These are phyloP conservation scores for Linnaemya tessellans DNA, from an alignment of 2,888 invertebrate genomes.

Conservation along the genomic window DNA sequence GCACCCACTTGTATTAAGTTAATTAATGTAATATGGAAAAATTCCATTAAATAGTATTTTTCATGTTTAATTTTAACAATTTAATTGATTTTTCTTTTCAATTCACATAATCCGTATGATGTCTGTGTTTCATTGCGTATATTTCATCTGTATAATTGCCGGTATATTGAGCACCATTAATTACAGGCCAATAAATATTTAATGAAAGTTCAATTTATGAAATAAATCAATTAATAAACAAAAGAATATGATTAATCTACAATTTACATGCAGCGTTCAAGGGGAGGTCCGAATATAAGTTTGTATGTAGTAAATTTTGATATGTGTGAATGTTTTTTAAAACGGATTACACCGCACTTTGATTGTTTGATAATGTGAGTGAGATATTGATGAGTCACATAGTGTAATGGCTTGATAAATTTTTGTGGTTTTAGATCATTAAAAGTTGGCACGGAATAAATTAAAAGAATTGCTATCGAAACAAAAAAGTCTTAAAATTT, in stretches of 20 bases:
- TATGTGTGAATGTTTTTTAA: no score
- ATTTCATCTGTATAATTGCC: background rate
- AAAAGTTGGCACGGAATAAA: no score
- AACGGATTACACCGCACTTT: no score
- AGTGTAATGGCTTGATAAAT: no score
- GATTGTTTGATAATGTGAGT: no score
- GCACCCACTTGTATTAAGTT: background rate
- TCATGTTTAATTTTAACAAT: constrained; percentile 15
- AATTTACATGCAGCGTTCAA: no score
- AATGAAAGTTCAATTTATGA: background rate
- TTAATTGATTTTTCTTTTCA: background rate
- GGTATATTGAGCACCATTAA: background rate
- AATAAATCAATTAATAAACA: constrained; percentile 7
- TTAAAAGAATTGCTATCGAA: no score
- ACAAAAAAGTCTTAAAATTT: no score
- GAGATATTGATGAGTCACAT: no score
- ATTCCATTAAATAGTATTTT: constrained; percentile 19
- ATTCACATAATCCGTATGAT: background rate
- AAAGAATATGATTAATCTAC: constrained; percentile 9
- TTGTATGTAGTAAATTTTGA: no score
- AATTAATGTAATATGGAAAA: constrained; percentile 25
- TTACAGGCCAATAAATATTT: constrained; percentile 24
- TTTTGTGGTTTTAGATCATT: no score
- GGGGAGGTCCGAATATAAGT: no score
- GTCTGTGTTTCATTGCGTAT: background rate